Conservation (phyloP, 2,888 invertebrate genomes). For the Cacoxenus indagator region DNA sequence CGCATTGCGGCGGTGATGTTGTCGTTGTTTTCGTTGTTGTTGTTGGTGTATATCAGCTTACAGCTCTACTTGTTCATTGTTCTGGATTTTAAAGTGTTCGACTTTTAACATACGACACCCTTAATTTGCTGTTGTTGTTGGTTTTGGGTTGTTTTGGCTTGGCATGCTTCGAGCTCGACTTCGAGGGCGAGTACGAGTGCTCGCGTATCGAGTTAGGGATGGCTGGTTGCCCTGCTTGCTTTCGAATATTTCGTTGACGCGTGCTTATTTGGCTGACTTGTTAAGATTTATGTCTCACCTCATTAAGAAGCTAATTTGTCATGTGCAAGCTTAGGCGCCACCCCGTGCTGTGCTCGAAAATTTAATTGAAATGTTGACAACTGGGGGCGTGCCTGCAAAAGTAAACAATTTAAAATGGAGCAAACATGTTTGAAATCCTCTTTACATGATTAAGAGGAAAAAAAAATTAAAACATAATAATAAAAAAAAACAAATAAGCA, state of each 20-base stretch:
- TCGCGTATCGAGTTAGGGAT: background rate
- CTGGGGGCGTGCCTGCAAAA: background rate
- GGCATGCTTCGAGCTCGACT: background rate
- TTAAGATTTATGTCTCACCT: slow-evolving; percentile 63
- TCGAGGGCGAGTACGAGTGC: background rate
- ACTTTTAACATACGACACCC: slow-evolving; percentile 22
- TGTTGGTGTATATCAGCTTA: slow-evolving; percentile 10
- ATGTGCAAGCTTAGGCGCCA: slow-evolving; percentile 39
- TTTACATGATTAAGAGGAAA: background rate
- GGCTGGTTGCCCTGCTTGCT: background rate
- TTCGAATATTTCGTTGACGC: background rate
- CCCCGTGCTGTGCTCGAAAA: slow-evolving; percentile 46
- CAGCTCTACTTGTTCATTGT: slow-evolving; percentile 23
- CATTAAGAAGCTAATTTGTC: slow-evolving; percentile 64
- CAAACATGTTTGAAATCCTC: background rate
- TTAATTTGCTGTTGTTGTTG: background rate
- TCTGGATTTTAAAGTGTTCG: slow-evolving; percentile 27
- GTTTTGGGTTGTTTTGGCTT: background rate
- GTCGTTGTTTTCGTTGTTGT: slow-evolving; percentile 3
- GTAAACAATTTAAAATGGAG: background rate
- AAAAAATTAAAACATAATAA: background rate
- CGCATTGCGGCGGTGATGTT: slow-evolving; percentile 1
- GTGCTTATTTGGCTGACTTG: slow-evolving; percentile 44
- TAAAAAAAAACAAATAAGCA: too few relatives aligned
- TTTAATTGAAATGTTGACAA: slow-evolving; percentile 54